phyloP scores from a whole-genome alignment of 2,113 vertebrate genomes.

The Oncorhynchus mykiss region DNA sequence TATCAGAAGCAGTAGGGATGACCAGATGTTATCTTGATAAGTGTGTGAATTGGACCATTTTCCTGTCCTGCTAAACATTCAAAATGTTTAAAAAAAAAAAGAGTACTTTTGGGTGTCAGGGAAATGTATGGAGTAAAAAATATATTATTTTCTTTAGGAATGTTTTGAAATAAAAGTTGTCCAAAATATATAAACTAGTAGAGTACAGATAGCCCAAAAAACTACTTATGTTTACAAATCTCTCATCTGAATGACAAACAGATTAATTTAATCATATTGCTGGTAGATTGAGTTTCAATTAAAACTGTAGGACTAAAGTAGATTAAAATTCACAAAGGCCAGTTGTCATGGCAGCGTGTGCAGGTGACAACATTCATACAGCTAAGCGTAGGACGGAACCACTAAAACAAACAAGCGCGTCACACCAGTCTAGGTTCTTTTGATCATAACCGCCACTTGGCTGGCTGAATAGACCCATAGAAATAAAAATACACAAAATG shows the following conservation, averaged over 20 bases:
- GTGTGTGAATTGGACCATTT: too few relatives aligned
- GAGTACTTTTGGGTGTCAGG: too few relatives aligned
- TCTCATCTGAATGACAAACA: conserved; percentile 1
- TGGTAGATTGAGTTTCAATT: neutral
- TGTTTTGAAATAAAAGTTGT: too few relatives aligned
- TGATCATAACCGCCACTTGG: conserved; percentile 55
- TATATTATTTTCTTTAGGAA: too few relatives aligned
- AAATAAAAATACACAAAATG: conserved; percentile 13
- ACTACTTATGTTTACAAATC: neutral
- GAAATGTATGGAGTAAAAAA: too few relatives aligned
- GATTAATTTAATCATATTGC: neutral
- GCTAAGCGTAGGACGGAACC: conserved; percentile 12
- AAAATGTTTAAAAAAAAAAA: too few relatives aligned
- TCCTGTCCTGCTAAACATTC: too few relatives aligned
- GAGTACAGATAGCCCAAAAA: too few relatives aligned
- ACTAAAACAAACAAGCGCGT: conserved; percentile 56
- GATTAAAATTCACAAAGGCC: conserved; percentile 49
- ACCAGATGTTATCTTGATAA: too few relatives aligned
- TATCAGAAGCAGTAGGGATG: too few relatives aligned
- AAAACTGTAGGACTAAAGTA: conserved; percentile 7
- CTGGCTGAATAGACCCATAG: conserved; percentile 54
- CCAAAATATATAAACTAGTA: too few relatives aligned
- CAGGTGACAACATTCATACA: conserved; percentile 54
- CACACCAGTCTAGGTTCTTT: conserved; percentile 52
- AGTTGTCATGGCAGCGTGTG: conserved; percentile 49